phyloP scores from a whole-genome alignment of 2,113 vertebrate species.

The Actenoides lindsayi region DNA sequence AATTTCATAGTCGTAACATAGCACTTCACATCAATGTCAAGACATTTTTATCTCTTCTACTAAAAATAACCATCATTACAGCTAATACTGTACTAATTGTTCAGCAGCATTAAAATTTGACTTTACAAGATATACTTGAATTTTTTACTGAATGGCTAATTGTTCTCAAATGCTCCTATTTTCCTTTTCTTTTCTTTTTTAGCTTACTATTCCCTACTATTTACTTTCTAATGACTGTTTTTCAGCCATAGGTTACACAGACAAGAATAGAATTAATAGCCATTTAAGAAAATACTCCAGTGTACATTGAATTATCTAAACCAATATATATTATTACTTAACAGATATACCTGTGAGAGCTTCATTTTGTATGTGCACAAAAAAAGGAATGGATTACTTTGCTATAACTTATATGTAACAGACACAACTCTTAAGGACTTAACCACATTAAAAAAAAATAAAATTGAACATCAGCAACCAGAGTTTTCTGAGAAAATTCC shows the following conservation, averaged over 20 bases:
- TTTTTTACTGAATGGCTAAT: not conserved
- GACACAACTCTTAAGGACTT: not conserved
- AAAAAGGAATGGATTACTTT: not conserved
- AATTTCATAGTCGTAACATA: not conserved
- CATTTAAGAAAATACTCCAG: not conserved
- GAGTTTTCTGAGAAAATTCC: not conserved
- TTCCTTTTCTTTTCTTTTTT: not conserved
- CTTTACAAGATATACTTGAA: not conserved
- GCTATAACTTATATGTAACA: not conserved
- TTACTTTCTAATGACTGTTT: not conserved
- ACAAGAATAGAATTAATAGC: not conserved
- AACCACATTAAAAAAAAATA: not conserved
- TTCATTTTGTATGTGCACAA: not conserved
- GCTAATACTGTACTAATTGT: not conserved
- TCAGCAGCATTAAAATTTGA: not conserved
- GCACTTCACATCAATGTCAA: not conserved
- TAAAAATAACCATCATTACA: not conserved
- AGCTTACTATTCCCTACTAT: not conserved
- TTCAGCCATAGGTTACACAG: not conserved
- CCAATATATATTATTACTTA: not conserved
- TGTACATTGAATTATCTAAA: not conserved
- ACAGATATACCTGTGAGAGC: not conserved
- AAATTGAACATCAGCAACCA: not conserved
- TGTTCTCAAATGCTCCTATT: not conserved
- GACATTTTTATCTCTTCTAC: not conserved